Evolutionary conservation across 2,797 vertebrate species (phyloP), one percentile per base, ranked within the genome.

Genomic region (Silurus lanzhouensis): DNA sequence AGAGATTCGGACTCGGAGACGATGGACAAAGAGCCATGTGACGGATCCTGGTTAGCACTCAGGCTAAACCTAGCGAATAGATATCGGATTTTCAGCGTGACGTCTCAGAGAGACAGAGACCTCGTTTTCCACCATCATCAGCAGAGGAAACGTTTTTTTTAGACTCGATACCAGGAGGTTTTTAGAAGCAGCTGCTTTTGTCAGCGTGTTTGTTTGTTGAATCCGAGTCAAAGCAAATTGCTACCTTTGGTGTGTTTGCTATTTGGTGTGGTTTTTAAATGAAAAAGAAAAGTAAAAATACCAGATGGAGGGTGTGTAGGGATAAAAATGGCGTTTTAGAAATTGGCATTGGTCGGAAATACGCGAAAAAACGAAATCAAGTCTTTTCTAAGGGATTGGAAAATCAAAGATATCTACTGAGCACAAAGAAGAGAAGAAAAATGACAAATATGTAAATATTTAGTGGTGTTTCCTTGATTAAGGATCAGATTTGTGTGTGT

Each of bases 1-100:
- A 86, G 84, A 60, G 80, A 48, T 86, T 82, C 14, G 58, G 68
- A 61, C 19, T 6, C 48, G 5, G 25, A 1, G 68, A 80, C 2
- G 38, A 71, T 0, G 17, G 66, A 80, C 57, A 17, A 52, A 61
- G 77, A 85, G 48, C 8, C 60, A 85, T 3, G 48, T 63, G 68
- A 71, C 67, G 12, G 25, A 55, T 85, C n/a, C 48, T 31, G 57
- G 17, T 72, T 72, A 81, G 31, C 27, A 46, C 1, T 6, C n/a
- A 9, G 46, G 67, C n/a, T 63, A 20, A 72, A 60, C n/a, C 60
- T 64, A 5, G 70, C 78, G 20, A 61, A n/a, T 61, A 3, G 20
- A 78, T 13, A 13, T 13, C 0, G 22, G 31, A 14, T 20, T 48
- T 48, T 46, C 17, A 38, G 22, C 31, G 17, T 14, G 10, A 60